Evolutionary conservation across 2,113 vertebrate species (phyloP).

Genomic region (Ceyx melanurus): DNA sequence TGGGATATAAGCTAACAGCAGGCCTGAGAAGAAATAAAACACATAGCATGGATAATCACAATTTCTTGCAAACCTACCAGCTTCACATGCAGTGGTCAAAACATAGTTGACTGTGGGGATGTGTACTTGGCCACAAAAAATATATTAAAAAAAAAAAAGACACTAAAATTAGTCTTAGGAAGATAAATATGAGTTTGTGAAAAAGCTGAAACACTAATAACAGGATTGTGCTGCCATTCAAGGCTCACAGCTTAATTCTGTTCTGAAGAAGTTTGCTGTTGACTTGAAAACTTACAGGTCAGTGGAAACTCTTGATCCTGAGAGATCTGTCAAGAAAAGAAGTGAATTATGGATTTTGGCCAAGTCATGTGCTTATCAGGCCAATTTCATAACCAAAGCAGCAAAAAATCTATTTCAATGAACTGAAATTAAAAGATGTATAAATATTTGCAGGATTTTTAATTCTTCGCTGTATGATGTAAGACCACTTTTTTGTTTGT

Average conservation of each 20-base stretch:
- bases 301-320: slow-evolving; percentile 63
- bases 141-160: too few species aligned
- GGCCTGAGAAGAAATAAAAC: not conserved
- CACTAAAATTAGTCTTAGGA: not conserved
- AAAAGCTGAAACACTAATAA: slow-evolving; percentile 2
- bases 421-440: slow-evolving; percentile 38
- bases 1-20: not conserved
- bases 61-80: not conserved
- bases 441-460: slow-evolving; percentile 21
- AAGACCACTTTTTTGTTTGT: slow-evolving; percentile 17
- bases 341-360: slow-evolving; percentile 45
- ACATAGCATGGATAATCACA: not conserved
- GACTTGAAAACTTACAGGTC: slow-evolving; percentile 40
- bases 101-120: not conserved
- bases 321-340: slow-evolving; percentile 51
- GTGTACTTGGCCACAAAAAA: not conserved
- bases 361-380: slow-evolving; percentile 41
- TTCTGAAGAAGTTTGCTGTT: not conserved
- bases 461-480: not conserved
- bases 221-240: not conserved
- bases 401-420: slow-evolving; percentile 30
- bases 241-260: slow-evolving; percentile 17
- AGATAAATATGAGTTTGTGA: not conserved
- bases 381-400: slow-evolving; percentile 50
- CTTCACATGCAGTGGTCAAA: not conserved